Conservation (phyloP, 2,888 invertebrate species). For the Hypena proboscidalis region DNA sequence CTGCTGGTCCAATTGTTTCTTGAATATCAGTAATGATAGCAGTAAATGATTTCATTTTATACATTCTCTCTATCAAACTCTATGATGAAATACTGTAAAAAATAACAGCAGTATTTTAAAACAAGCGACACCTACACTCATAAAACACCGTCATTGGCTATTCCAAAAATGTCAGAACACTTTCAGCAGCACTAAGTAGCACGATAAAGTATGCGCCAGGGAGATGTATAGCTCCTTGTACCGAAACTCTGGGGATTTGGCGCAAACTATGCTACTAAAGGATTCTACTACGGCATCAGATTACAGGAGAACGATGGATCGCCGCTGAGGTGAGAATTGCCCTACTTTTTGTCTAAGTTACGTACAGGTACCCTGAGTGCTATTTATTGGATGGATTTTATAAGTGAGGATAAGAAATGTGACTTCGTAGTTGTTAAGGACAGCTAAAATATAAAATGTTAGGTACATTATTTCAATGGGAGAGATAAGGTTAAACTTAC, state of each 20-base stretch:
- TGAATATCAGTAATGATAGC: no score
- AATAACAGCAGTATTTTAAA: no score
- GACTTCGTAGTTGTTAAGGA: no score
- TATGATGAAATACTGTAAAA: no score
- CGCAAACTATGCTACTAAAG: constrained; percentile 30
- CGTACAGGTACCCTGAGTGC: constrained; percentile 1
- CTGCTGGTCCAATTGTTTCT: no score
- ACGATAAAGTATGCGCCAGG: constrained; percentile 54
- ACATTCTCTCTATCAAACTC: no score
- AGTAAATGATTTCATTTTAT: no score
- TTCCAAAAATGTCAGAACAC: constrained; percentile 19
- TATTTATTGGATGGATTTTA: constrained; percentile 7
- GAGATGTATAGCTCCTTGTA: constrained; percentile 53
- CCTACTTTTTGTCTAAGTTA: constrained; percentile 5
- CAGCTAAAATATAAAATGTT: no score
- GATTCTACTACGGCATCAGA: constrained; percentile 33
- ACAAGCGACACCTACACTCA: background rate
- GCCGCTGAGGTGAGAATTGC: constrained; percentile 22
- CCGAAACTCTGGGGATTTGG: constrained; percentile 42
- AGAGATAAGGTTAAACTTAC: no score
- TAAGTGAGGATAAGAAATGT: no score
- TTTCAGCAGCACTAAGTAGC: constrained; percentile 33
- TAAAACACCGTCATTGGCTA: constrained; percentile 6
- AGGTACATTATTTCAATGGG: no score
- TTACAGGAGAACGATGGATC: constrained; percentile 38